Evolutionary conservation across 1,140 invertebrate species (phyloP).

Genomic region (Conus ventricosus): DNA sequence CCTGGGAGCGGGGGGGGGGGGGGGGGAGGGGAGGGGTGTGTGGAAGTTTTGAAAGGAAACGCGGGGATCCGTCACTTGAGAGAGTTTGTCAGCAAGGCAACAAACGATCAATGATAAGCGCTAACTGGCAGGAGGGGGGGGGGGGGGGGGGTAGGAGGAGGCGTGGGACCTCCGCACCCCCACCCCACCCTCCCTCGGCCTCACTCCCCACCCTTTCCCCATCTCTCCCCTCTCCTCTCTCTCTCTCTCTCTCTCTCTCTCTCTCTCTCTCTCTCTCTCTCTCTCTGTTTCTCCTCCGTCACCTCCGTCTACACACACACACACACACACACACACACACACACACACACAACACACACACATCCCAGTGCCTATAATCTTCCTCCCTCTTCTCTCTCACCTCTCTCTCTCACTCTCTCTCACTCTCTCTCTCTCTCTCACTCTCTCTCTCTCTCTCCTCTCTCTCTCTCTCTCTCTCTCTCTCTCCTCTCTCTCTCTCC

Average conservation of each 20-base stretch:
- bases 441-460: not conserved
- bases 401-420: not conserved
- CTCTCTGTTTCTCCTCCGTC: not conserved
- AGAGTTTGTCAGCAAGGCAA: not conserved
- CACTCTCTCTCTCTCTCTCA: not conserved
- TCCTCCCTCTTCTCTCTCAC: not conserved
- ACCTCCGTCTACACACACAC: not conserved
- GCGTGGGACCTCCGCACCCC: too few relatives aligned
- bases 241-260: too few relatives aligned
- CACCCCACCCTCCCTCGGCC: not conserved
- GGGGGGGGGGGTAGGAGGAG: too few relatives aligned
- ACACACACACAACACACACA: too few relatives aligned
- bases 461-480: not conserved
- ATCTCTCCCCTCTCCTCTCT: not conserved
- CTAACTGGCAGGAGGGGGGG: conserved; percentile 1
- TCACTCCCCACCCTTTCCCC: not conserved
- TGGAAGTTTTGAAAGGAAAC: not conserved
- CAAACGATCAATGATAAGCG: conserved; percentile 24
- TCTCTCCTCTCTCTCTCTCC: not conserved
- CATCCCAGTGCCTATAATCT: not conserved
- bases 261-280: not conserved
- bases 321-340: too few relatives aligned
- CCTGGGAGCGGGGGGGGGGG: not conserved
- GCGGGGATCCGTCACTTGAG: not conserved
- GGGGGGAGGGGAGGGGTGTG: not conserved